Base-by-base conservation (phyloP, 2,888 invertebrate genomes). In the Torymus auratus region DNA sequence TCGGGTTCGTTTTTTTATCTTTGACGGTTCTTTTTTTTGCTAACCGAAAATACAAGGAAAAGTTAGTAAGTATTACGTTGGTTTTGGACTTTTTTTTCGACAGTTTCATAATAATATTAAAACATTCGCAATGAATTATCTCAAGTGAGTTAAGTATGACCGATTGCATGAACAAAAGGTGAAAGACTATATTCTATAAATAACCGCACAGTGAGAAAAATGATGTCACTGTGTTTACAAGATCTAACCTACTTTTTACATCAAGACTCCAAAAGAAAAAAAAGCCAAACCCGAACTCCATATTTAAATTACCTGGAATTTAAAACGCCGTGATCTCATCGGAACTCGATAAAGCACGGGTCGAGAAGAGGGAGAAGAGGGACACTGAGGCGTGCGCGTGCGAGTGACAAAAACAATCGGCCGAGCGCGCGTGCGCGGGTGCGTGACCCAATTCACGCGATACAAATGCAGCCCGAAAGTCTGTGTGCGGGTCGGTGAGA, bases 371-470 rank as follows among this genome's bases (percentile, higher is more conserved):
- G 11, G 56, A 60, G 50, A 62, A 50, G 56, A 58, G 28, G 28
- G 15, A 20, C 12, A 23, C 69, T n/a, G 7, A n/a, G 55, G 4
- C 15, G 23, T 52, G 61, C n/a, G 53, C 56, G 41, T 71, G 28
- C 53, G 81, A 60, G 55, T 55, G 65, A 82, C 80, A 83, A 84
- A 84, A 81, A 83, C 77, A 82, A 81, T 80, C 71, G 80, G 74
- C 76, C 53, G 80, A 68, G 71, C 67, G 55, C 50, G 75, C 53
- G 80, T 71, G 71, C 67, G 55, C 62, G 75, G 75, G 74, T 75
- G 81, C 20, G 20, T 85, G 86, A 86, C 86, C 84, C 76, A 84
- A 81, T 84, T 84, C 69, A 67, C 65, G 56, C 55, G 70, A 71
- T 68, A 71, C 53, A 70, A 74, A 56, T 58, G 41, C 52, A 68